Conservation (phyloP, 1,140 invertebrate species). For the Lysiphlebus fabarum region DNA sequence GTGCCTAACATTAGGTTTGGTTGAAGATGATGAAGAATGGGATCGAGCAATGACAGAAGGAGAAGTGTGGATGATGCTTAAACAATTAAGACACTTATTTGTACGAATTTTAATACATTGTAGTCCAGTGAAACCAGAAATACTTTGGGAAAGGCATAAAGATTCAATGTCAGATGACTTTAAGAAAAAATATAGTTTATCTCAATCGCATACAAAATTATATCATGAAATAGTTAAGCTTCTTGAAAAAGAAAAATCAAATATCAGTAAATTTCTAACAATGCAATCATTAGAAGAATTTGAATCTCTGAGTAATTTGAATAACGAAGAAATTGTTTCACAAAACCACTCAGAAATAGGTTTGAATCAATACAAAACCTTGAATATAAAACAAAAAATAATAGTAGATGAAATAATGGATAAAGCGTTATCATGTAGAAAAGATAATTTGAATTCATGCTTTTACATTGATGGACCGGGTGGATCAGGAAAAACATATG, state of each 20-base stretch:
- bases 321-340: constrained; percentile 3
- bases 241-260: constrained; percentile 12
- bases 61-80: constrained; percentile 21
- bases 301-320: neutral
- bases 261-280: constrained; percentile 1
- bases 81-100: constrained; percentile 16
- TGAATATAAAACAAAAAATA: constrained; percentile 17
- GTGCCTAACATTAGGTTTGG: constrained; percentile 18
- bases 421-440: neutral
- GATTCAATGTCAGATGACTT: constrained; percentile 19
- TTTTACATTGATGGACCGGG: constrained; percentile 28
- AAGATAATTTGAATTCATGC: neutral
- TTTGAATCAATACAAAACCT: constrained; percentile 12
- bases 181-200: neutral
- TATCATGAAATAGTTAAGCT: constrained; percentile 16
- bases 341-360: constrained; percentile 8
- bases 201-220: constrained; percentile 8
- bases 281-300: constrained; percentile 4
- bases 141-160: constrained; percentile 17
- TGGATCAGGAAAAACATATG: constrained; percentile 27
- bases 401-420: constrained; percentile 11
- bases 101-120: constrained; percentile 18
- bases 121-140: constrained; percentile 14
- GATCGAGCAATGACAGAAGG: constrained; percentile 21
- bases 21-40: constrained; percentile 22